Conservation (phyloP, 2,888 invertebrate species). For the Crematogaster levior region DNA sequence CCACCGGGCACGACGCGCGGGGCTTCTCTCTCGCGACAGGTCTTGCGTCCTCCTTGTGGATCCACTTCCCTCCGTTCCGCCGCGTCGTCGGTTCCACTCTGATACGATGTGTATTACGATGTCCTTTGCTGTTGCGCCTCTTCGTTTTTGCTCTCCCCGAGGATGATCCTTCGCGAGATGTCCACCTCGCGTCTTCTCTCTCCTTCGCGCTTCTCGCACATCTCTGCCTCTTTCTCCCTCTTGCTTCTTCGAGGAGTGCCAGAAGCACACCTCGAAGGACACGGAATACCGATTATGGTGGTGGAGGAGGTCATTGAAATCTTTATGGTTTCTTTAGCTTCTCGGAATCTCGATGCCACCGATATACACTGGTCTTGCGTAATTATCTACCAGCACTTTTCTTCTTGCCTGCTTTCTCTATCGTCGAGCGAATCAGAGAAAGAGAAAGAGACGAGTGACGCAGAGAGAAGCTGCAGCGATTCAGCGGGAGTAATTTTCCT, state of each 20-base stretch:
- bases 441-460: slow-evolving; percentile 31
- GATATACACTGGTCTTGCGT: slow-evolving; percentile 69
- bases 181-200: slow-evolving; percentile 17
- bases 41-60: background rate
- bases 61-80: background rate
- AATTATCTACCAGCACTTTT: slow-evolving; percentile 62
- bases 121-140: slow-evolving; percentile 9
- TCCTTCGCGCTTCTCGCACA: background rate
- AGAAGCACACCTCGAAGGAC: slow-evolving; percentile 62
- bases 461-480: slow-evolving; percentile 14
- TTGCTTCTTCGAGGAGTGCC: slow-evolving; percentile 31
- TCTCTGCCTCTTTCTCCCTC: slow-evolving; percentile 36
- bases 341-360: slow-evolving; percentile 70
- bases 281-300: slow-evolving; percentile 60
- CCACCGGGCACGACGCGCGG: slow-evolving; percentile 69
- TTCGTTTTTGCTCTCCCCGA: slow-evolving; percentile 11
- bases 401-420: slow-evolving; percentile 27
- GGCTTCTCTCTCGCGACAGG: slow-evolving; percentile 30
- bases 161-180: slow-evolving; percentile 31
- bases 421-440: slow-evolving; percentile 16
- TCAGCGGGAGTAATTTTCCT: slow-evolving; percentile 46
- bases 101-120: slow-evolving; percentile 16
- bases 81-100: slow-evolving; percentile 6
- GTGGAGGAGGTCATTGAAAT: slow-evolving; percentile 73
- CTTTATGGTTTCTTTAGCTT: slow-evolving; percentile 73